These are phyloP conservation scores for Prionace glauca DNA, from an alignment of 2,797 vertebrate species.

Conservation along the genomic window DNA sequence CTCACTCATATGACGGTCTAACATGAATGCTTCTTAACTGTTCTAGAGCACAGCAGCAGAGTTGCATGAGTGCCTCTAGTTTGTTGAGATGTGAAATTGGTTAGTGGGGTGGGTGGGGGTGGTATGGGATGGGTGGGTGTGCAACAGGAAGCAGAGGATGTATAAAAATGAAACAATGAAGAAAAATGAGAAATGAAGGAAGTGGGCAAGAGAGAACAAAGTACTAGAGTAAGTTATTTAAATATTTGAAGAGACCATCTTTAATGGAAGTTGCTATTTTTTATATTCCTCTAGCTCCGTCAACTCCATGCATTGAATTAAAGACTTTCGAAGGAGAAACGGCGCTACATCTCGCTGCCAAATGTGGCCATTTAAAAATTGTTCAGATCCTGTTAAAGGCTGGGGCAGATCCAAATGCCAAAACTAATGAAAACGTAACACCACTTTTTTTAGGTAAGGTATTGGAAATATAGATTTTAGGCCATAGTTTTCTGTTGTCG, in stretches of 20 bases:
- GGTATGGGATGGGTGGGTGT: no score
- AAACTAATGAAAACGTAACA: constrained; percentile 71
- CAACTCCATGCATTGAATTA: constrained; percentile 62
- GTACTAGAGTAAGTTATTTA: neutral
- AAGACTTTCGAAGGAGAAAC: constrained; percentile 77
- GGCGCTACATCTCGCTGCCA: constrained; percentile 73
- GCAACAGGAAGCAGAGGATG: neutral
- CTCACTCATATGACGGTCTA: neutral
- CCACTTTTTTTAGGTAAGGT: constrained; percentile 77
- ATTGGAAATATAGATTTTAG: neutral
- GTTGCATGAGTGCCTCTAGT: neutral
- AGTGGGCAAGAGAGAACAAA: neutral
- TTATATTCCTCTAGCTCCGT: constrained; percentile 51
- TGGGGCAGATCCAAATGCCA: constrained; percentile 63
- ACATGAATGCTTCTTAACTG: neutral
- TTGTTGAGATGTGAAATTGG: neutral
- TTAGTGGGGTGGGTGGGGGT: neutral
- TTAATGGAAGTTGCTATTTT: neutral
- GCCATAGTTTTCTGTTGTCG: neutral
- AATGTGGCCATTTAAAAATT: constrained; percentile 59
- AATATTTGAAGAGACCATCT: neutral
- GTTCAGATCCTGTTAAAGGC: constrained; percentile 64
- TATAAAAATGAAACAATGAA: neutral
- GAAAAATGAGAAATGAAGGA: neutral
- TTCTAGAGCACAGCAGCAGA: neutral